Evolutionary conservation across 2,797 vertebrate genomes (phyloP), one percentile per base, ranked within the genome.

Genomic region (Notamacropus eugenii): DNA sequence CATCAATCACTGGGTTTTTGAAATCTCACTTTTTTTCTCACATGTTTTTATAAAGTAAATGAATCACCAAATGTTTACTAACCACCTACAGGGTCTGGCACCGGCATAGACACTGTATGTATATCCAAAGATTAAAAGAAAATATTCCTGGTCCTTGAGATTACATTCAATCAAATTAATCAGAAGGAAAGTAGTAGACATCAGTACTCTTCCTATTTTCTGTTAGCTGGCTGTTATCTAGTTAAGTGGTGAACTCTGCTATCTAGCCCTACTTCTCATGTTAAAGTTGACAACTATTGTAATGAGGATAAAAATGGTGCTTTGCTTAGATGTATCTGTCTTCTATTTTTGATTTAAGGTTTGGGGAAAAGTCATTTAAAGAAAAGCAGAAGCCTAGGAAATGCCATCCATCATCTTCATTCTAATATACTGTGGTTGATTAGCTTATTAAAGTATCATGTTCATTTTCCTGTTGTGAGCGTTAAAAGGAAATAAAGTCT

Each of bases 211-310:
- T 62, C 29, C 59, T 62, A 62, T 13, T 62, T 62, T 62, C 28
- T 58, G 97, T 98, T 98, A 97, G 58, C 93, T 95, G 87, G 74
- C 91, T 96, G 95, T 97, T 97, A 96, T 91, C 91, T 96, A 97
- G 94, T 97, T 97, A 97, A 95, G 0, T 0, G 50, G 52, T 92
- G 87, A 95, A 54, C 40, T 93, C 52, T n/a, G 52, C 94, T 97
- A 92, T 96, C 95, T 93, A 29, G 29, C 87, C 97, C 96, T 59
- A 31, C 91, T 96, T 96, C 0, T 96, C 96, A 95, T 95, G 96
- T 92, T 52, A 96, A 97, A 97, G 92, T 95, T 52, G 97, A 90
- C 0, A 34, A 55, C 95, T 93, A 90, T 93, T 96, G 34, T 90
- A 87, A 95, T 95, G 10, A 87, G 40, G 52, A 92, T 95, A 92